These are phyloP conservation scores for Chalcosyrphus nemorum DNA, from an alignment of 2,888 invertebrate genomes.

Conservation along the genomic window DNA sequence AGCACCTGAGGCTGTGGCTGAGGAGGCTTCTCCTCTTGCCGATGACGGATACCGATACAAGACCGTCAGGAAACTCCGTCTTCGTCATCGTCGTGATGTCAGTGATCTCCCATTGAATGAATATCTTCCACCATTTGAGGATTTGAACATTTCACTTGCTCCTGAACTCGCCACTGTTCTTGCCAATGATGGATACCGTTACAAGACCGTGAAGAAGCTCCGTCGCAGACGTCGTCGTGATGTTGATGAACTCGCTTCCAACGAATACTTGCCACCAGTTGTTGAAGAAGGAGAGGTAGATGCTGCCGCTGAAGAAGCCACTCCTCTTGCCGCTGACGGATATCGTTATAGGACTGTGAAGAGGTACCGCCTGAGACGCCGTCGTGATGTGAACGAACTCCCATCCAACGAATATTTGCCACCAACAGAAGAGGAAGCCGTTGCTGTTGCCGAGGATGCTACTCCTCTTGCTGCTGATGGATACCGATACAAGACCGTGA, in stretches of 20 bases:
- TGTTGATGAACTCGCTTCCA: slow-evolving; percentile 21
- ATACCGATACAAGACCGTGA: slow-evolving; percentile 77
- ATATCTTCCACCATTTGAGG: slow-evolving; percentile 34
- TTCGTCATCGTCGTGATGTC: slow-evolving; percentile 71
- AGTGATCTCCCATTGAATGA: slow-evolving; percentile 36
- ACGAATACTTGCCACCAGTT: slow-evolving; percentile 66
- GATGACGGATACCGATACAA: slow-evolving; percentile 76
- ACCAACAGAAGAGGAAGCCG: slow-evolving; percentile 42
- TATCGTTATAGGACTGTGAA: slow-evolving; percentile 47
- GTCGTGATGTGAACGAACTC: slow-evolving; percentile 50
- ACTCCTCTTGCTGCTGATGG: slow-evolving; percentile 76
- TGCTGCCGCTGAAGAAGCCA: slow-evolving; percentile 31
- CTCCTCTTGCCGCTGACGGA: slow-evolving; percentile 75
- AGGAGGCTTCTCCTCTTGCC: slow-evolving; percentile 71
- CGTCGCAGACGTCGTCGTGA: slow-evolving; percentile 69
- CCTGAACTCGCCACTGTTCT: slow-evolving; percentile 73
- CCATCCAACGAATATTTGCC: slow-evolving; percentile 55
- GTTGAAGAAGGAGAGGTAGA: slow-evolving; percentile 68
- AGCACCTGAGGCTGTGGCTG: slow-evolving; percentile 39
- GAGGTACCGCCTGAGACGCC: slow-evolving; percentile 22
- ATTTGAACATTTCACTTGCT: slow-evolving; percentile 33
- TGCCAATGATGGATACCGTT: slow-evolving; percentile 74
- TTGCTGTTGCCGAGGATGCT: slow-evolving; percentile 24
- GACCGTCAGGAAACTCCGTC: slow-evolving; percentile 75
- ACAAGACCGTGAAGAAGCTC: slow-evolving; percentile 75